These are phyloP conservation scores for Eurytemora carolleeae DNA, from an alignment of 1,140 invertebrate species.

Conservation along the genomic window DNA sequence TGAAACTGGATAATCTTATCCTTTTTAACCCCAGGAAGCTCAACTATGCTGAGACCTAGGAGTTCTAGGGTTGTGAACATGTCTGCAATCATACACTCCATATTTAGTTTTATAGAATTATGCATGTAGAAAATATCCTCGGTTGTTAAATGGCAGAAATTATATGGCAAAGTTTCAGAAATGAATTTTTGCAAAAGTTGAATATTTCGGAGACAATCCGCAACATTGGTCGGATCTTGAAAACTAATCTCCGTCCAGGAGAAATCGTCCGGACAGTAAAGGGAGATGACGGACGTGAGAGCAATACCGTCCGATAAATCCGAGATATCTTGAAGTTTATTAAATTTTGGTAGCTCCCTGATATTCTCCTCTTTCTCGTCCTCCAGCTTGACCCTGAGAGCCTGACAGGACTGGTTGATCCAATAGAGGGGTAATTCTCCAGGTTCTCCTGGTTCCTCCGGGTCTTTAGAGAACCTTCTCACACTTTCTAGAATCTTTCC, in stretches of 20 bases:
- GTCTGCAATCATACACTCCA: conserved; percentile 82
- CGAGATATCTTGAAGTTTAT: conserved; percentile 37
- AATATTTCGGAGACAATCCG: conserved; percentile 84
- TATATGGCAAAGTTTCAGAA: conserved; percentile 50
- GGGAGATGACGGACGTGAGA: conserved; percentile 65
- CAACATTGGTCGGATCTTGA: conserved; percentile 44
- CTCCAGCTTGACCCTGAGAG: conserved; percentile 35
- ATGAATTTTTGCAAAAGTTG: conserved; percentile 74
- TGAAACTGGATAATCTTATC: conserved; percentile 13
- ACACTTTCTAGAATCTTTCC: not conserved
- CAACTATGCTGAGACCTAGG: conserved; percentile 66
- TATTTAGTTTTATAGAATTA: conserved; percentile 65
- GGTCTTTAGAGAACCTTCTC: not conserved
- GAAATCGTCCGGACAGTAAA: conserved; percentile 77
- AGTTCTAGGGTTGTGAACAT: conserved; percentile 88
- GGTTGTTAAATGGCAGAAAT: conserved; percentile 80
- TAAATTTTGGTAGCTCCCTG: conserved; percentile 25
- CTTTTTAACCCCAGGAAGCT: conserved; percentile 38
- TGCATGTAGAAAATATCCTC: conserved; percentile 90
- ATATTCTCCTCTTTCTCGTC: not conserved
- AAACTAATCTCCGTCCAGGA: conserved; percentile 48
- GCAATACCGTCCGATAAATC: conserved; percentile 80
- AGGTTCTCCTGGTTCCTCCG: conserved; percentile 40
- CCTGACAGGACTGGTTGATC: conserved; percentile 64
- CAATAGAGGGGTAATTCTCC: conserved; percentile 74